These are phyloP conservation scores for Sanderia malayensis DNA, from an alignment of 30 jellyfish, hydroid and myxozoan genomes.

Conservation along the genomic window DNA sequence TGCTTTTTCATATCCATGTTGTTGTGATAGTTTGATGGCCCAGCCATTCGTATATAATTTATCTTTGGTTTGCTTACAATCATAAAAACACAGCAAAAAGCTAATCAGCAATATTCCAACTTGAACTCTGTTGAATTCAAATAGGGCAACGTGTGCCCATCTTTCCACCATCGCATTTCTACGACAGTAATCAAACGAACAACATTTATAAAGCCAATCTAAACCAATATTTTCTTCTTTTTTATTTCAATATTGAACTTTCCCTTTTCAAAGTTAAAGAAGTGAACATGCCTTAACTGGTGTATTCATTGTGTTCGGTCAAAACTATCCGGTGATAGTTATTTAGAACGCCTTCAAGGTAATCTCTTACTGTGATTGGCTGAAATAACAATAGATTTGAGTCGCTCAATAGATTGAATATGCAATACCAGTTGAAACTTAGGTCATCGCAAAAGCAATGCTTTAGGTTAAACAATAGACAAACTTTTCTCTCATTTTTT, in stretches of 20 bases:
- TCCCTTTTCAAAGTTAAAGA: constrained; percentile 13
- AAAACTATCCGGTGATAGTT: constrained; percentile 58
- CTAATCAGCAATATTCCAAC: background rate
- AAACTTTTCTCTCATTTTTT: background rate
- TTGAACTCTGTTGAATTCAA: background rate
- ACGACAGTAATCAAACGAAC: constrained; percentile 55
- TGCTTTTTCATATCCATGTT: constrained; percentile 77
- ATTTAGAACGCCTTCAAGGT: constrained; percentile 62
- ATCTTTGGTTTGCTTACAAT: constrained; percentile 34
- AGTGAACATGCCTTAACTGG: constrained; percentile 28
- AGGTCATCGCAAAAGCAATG: constrained; percentile 74
- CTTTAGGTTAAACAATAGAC: constrained; percentile 61
- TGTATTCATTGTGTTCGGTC: constrained; percentile 80
- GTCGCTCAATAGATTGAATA: constrained; percentile 74
- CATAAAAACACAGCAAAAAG: constrained; percentile 15
- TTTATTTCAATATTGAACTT: constrained; percentile 23
- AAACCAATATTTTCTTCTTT: constrained; percentile 4
- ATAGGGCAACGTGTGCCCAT: constrained; percentile 65
- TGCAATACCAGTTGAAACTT: constrained; percentile 69
- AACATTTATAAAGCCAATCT: constrained; percentile 22
- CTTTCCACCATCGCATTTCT: constrained; percentile 87
- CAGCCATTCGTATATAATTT: constrained; percentile 96
- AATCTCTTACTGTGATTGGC: constrained; percentile 51
- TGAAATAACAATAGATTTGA: constrained; percentile 58
- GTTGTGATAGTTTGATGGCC: constrained; percentile 91